These are phyloP conservation scores for Elanus axillaris DNA, from an alignment of 2,113 vertebrate genomes.

Conservation along the genomic window DNA sequence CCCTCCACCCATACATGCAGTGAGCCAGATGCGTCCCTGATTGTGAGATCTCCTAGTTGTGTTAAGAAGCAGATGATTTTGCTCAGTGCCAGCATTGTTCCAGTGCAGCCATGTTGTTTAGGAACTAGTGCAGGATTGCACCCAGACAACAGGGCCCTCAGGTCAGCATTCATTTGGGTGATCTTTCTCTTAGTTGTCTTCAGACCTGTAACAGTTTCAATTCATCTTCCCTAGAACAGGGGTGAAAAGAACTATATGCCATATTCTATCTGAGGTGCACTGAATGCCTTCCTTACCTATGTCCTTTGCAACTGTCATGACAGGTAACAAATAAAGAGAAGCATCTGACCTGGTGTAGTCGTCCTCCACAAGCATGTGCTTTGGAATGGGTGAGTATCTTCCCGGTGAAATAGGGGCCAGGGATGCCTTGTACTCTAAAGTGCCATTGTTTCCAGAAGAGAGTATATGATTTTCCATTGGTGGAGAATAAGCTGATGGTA, in stretches of 20 bases:
- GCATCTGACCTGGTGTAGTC: conserved; percentile 95
- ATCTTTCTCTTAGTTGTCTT: background rate
- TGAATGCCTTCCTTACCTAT: background rate
- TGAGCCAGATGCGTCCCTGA: background rate
- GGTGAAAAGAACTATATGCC: background rate
- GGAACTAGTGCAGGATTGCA: background rate
- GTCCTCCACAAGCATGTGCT: conserved; percentile 92
- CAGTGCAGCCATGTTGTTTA: background rate
- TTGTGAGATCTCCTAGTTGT: background rate
- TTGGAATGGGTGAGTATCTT: conserved; percentile 93
- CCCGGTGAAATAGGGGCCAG: conserved; percentile 87
- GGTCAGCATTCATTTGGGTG: background rate
- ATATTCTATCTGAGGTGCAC: background rate
- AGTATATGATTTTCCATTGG: conserved; percentile 93
- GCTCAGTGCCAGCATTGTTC: background rate
- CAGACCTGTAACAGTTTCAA: background rate
- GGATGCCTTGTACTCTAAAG: conserved; percentile 92
- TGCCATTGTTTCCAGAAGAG: conserved; percentile 87
- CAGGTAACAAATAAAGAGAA: conserved; percentile 15
- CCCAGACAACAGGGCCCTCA: background rate
- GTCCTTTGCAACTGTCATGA: background rate
- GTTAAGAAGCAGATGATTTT: background rate
- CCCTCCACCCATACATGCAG: background rate
- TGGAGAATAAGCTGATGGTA: conserved; percentile 85
- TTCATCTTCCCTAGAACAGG: background rate